Conservation (phyloP, 2,888 invertebrate genomes). For the Tenthredo notha region DNA sequence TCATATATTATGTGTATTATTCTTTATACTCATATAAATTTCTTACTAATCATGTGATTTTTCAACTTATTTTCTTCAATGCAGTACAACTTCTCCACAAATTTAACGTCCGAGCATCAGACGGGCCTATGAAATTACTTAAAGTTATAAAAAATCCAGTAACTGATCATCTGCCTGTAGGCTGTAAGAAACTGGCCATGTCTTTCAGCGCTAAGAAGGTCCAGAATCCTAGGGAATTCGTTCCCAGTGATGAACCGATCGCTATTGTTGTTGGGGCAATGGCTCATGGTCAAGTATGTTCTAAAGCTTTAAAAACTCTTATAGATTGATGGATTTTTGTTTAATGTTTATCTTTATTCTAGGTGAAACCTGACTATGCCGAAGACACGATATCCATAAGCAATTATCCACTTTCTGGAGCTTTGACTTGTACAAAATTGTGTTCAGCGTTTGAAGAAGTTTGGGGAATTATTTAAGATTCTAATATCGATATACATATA, state of each 20-base stretch:
- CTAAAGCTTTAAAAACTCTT: conserved; percentile 58
- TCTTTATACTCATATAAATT: conserved; percentile 65
- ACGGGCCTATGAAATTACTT: conserved; percentile 92
- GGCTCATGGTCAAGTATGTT: conserved; percentile 95
- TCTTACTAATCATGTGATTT: neutral
- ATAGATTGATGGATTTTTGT: neutral
- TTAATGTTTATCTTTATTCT: conserved; percentile 61
- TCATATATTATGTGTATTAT: neutral
- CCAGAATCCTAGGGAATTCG: conserved; percentile 87
- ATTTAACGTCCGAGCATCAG: conserved; percentile 93
- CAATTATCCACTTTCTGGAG: conserved; percentile 97
- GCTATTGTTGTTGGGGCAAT: conserved; percentile 97
- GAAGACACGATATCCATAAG: conserved; percentile 96
- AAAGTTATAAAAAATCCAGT: conserved; percentile 99
- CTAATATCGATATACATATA: neutral
- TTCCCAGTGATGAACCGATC: conserved; percentile 90
- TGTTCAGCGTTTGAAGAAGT: conserved; percentile 97
- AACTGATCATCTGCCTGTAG: conserved; percentile 95
- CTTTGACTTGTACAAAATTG: conserved; percentile 96
- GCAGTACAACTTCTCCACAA: conserved; percentile 97
- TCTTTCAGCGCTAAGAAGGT: conserved; percentile 91
- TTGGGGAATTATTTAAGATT: conserved; percentile 86
- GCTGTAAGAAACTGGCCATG: conserved; percentile 93
- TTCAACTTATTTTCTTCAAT: neutral
- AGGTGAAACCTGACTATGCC: conserved; percentile 89